Conservation (phyloP, 2,888 invertebrate species). For the Allygus modestus region DNA sequence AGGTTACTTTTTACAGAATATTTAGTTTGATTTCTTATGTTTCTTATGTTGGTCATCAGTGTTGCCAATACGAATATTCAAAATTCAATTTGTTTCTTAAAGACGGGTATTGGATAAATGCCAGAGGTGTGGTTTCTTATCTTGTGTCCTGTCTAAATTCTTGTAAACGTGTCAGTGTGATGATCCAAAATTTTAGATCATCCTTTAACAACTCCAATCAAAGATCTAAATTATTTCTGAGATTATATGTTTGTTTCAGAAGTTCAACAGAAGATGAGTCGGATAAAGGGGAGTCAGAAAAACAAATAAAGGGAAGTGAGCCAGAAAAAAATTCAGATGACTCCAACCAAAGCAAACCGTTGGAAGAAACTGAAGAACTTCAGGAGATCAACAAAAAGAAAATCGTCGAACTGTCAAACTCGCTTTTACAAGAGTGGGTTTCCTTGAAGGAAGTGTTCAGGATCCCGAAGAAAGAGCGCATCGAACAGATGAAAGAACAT, state of each 20-base stretch:
- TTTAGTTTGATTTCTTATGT: too few species aligned
- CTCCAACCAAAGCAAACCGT: neutral
- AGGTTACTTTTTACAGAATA: too few species aligned
- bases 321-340: slow-evolving; percentile 30
- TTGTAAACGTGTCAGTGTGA: too few species aligned
- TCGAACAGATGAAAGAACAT: slow-evolving; percentile 97
- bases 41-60: too few species aligned
- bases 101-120: too few species aligned
- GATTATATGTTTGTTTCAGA: slow-evolving; percentile 5
- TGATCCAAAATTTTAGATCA: too few species aligned
- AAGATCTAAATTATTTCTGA: too few species aligned
- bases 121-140: too few species aligned
- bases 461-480: slow-evolving; percentile 95
- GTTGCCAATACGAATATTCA: too few species aligned
- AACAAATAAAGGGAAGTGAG: slow-evolving; percentile 49
- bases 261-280: slow-evolving; percentile 63
- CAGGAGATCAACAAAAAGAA: slow-evolving; percentile 41
- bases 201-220: too few species aligned
- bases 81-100: too few species aligned
- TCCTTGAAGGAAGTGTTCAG: slow-evolving; percentile 85
- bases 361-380: slow-evolving; percentile 40
- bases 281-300: slow-evolving; percentile 53
- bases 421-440: slow-evolving; percentile 84
- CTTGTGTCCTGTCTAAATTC: too few species aligned
- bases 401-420: slow-evolving; percentile 53